phyloP scores from a whole-genome alignment of 2,113 vertebrate species.

The Neodontobutis hainanensis region DNA sequence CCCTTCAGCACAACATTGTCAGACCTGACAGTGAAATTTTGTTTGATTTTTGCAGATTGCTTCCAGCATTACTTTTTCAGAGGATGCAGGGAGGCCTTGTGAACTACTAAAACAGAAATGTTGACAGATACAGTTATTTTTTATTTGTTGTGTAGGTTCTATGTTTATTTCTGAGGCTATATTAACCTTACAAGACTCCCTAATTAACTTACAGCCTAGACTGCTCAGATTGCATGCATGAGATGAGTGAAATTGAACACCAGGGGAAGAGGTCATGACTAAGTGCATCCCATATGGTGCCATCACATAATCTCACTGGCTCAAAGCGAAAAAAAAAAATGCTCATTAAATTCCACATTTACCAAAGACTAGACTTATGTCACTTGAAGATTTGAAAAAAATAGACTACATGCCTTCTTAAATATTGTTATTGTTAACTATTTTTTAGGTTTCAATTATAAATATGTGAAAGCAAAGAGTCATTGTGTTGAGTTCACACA shows the following conservation, averaged over 20 bases:
- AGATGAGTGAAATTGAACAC: background rate
- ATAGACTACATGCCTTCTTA: too few species aligned
- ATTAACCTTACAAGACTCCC: background rate
- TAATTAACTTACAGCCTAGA: too few species aligned
- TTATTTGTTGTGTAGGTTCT: background rate
- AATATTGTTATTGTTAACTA: too few species aligned
- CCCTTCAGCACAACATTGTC: conserved; percentile 23
- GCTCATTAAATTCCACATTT: background rate
- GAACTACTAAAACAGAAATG: background rate
- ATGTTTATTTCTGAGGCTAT: background rate
- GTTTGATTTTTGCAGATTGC: conserved; percentile 19
- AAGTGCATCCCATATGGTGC: conserved; percentile 1
- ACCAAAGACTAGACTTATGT: background rate
- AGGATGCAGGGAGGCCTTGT: background rate
- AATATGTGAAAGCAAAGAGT: too few species aligned
- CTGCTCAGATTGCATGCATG: too few species aligned
- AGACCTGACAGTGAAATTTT: conserved; percentile 16
- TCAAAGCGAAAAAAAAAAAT: background rate
- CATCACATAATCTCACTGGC: background rate
- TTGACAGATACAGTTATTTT: too few species aligned
- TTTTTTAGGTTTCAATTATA: too few species aligned
- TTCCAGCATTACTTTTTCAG: background rate
- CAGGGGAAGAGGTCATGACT: background rate
- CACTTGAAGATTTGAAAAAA: too few species aligned
- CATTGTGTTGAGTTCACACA: too few species aligned